Conservation (phyloP, 1,140 invertebrate genomes). For the Drosophila funebris region DNA sequence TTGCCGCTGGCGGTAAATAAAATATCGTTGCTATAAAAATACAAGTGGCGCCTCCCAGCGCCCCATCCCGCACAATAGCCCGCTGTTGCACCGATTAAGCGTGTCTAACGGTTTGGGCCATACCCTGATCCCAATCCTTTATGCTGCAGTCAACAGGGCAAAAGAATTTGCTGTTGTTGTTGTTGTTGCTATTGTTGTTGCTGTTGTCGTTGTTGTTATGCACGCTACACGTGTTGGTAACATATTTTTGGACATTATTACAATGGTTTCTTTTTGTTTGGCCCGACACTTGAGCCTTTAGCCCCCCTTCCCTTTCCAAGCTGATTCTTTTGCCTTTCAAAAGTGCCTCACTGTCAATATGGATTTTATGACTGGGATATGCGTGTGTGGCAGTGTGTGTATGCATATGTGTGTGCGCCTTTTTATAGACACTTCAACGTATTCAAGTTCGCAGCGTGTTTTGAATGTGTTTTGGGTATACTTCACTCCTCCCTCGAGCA, state of each 20-base stretch:
- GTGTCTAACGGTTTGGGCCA: constrained; percentile 45
- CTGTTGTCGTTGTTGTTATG: constrained; percentile 46
- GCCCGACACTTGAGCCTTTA: constrained; percentile 16
- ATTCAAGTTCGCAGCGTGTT: constrained; percentile 74
- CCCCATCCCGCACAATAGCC: neutral
- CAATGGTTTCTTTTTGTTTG: constrained; percentile 63
- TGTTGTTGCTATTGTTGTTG: constrained; percentile 34
- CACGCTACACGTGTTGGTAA: constrained; percentile 75
- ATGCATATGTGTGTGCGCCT: constrained; percentile 13
- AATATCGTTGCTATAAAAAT: constrained; percentile 74
- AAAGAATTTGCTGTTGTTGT: constrained; percentile 35
- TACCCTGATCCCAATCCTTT: constrained; percentile 42
- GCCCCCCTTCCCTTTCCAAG: neutral
- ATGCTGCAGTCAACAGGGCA: constrained; percentile 54
- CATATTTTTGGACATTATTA: constrained; percentile 82
- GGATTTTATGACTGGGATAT: constrained; percentile 56
- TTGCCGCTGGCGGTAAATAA: constrained; percentile 72
- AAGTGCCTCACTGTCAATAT: constrained; percentile 59
- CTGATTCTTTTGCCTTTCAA: constrained; percentile 22
- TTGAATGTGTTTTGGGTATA: constrained; percentile 61
- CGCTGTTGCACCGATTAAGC: constrained; percentile 72
- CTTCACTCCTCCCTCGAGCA: neutral
- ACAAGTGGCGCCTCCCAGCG: constrained; percentile 24
- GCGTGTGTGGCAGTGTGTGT: neutral
- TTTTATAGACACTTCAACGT: constrained; percentile 73